Percentiles rank a stretch among this genome's conserved stretches.
These are phyloP conservation scores for Orgyia antiqua DNA, from an alignment of 2,888 invertebrate genomes.

Conservation along the genomic window DNA sequence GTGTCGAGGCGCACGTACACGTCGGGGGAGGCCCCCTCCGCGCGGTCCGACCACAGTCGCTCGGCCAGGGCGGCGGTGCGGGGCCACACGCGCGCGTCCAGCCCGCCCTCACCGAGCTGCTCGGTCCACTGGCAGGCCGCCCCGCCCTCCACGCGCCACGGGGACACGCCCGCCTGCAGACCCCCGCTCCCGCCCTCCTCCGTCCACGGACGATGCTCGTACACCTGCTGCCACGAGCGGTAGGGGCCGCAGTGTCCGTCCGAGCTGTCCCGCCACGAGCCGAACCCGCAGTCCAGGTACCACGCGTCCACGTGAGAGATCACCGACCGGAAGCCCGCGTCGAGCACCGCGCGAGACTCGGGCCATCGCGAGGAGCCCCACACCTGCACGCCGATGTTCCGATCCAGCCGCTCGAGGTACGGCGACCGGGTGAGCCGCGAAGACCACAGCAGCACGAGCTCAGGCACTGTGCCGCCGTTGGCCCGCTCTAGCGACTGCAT, in stretches of 20 bases:
- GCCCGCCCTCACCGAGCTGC: conserved; percentile 84
- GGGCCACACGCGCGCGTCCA: conserved; percentile 91
- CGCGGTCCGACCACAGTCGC: conserved; percentile 84
- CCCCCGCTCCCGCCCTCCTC: conserved; percentile 50
- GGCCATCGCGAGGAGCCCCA: conserved; percentile 92
- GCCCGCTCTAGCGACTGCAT: conserved; percentile 80
- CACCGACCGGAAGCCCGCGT: conserved; percentile 87
- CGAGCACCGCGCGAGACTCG: conserved; percentile 86
- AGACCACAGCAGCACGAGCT: conserved; percentile 84
- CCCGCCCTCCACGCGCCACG: conserved; percentile 82
- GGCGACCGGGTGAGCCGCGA: conserved; percentile 86
- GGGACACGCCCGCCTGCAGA: conserved; percentile 74
- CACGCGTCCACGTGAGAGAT: conserved; percentile 92
- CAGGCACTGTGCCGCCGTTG: conserved; percentile 77
- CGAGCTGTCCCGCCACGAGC: conserved; percentile 89
- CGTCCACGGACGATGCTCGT: conserved; percentile 89
- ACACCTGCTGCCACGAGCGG: conserved; percentile 91
- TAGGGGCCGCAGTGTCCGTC: conserved; percentile 93
- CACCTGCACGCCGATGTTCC: conserved; percentile 82
- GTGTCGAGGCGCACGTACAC: conserved; percentile 84
- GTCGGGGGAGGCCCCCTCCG: conserved; percentile 71
- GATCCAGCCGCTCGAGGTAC: conserved; percentile 79
- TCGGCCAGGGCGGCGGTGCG: conserved; percentile 89
- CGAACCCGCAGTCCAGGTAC: conserved; percentile 93
- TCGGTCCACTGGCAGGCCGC: conserved; percentile 93